Evolutionary conservation across 2,113 vertebrate species (phyloP).

Genomic region (Ginglymostoma cirratum): DNA sequence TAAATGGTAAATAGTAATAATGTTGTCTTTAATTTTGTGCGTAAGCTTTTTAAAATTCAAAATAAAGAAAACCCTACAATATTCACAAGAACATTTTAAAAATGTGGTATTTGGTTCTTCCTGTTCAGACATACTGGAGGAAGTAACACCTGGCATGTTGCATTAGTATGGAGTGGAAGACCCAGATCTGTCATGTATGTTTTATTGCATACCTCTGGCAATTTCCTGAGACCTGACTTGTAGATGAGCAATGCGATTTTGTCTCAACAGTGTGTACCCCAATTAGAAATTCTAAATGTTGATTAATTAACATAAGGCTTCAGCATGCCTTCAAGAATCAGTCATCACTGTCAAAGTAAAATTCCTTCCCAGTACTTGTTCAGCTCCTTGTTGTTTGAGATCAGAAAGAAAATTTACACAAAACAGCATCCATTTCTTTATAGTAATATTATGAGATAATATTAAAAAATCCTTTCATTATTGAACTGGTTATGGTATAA

Average conservation of each 20-base stretch:
- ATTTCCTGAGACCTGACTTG: constrained; percentile 12
- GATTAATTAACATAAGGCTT: neutral
- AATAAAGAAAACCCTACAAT: neutral
- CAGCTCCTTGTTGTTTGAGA: neutral
- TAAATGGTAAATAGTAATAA: neutral
- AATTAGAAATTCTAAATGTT: constrained; percentile 12
- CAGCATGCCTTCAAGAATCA: neutral
- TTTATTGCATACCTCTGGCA: neutral
- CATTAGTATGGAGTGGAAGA: neutral
- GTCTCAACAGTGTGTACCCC: neutral
- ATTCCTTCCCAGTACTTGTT: neutral
- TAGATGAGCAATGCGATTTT: constrained; percentile 10
- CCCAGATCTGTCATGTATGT: constrained; percentile 18
- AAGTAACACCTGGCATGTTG: neutral
- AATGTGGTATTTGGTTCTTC: neutral
- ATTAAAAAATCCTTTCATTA: neutral
- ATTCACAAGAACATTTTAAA: neutral
- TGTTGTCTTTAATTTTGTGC: neutral
- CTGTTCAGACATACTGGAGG: neutral
- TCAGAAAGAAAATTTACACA: neutral
- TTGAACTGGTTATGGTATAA: neutral
- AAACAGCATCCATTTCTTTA: neutral
- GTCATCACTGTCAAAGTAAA: neutral
- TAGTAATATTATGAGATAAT: neutral
- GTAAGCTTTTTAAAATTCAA: neutral